Evolutionary conservation across 2,113 vertebrate genomes (phyloP), one percentile per base, ranked within the genome.

Genomic region (Cynocephalus volans): DNA sequence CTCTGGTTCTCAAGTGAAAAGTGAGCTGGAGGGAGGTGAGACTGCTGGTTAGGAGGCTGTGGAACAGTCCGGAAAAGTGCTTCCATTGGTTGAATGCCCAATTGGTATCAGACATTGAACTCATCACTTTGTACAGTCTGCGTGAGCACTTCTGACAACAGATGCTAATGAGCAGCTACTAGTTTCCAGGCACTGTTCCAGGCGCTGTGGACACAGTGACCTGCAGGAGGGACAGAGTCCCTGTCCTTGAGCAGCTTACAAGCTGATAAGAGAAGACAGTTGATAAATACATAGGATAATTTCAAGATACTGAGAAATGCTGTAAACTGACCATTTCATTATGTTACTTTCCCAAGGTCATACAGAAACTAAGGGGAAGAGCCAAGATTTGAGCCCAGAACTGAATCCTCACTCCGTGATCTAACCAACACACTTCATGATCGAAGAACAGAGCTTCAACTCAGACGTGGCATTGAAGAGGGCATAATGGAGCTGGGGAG

Each of bases 161-260:
- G 52, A 23, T n/a, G 50, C 12, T 5, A 64, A 76, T 3, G 2
- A 84, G 48, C 64, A 73, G 56, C 56, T 87, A 19, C 6, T 2
- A 11, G 21, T 21, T 48, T 62, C 41, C 85, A 19, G 26, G 56
- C 50, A 14, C 7, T n/a, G 24, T 31, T 67, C 15, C 17, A 28
- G 52, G 87, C 12, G 75, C 41, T 1, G 0, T 1, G 50, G 41
- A 62, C 8, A 1, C 33, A 36, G 82, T 1, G 4, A 6, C 36
- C 26, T 50, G 11, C 9, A 11, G 58, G 24, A 31, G 18, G 26
- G 18, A 62, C 6, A 9, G 56, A 48, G 8, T 69, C 65, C 45
- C 45, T 19, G 17, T 4, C 26, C 26, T 45, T 64, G 45, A 88
- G 15, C 26, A 72, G 45, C 41, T 54, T 82, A 28, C 19, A 26